Evolutionary conservation across 2,113 vertebrate genomes (phyloP), one percentile per base, ranked within the genome.

Genomic region (Laticauda laticaudata): DNA sequence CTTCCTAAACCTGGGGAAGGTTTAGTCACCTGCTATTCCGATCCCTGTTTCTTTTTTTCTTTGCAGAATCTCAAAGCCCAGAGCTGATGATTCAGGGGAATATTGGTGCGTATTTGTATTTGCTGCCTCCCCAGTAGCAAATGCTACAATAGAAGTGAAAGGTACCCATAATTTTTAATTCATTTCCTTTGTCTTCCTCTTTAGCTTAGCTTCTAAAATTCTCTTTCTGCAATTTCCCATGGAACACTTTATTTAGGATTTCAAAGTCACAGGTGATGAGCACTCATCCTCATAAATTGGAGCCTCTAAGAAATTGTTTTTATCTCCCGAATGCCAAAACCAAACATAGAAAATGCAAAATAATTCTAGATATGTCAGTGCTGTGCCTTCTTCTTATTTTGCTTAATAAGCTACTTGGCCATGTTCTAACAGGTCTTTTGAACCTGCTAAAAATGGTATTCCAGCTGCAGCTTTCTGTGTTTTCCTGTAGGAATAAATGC

Each of bases 61-160:
- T 96, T 97, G 91, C 97, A 99, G 99, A 98, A 98, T 99, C 96
- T 90, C 3, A 91, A 99, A 99, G 97, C 98, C 99, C 48, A 98
- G 98, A 95, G 98, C 99, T 23, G 99, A 99, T 1, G 98, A 98
- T 95, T 98, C 99, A 10, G 99, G 99, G 53, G 99, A 99, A 96
- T 99, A 99, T 96, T 98, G 99, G 98, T 99, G 99, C 64, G 99
- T 99, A 90, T 99, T 98, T 96, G 98, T 98, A 94, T 99, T 99
- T 95, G 94, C 97, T 90, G 98, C 95, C 94, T 98, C 98, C 81
- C 99, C 99, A 34, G 96, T 98, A 95, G 99, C 98, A 96, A 99
- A 99, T n/a, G 98, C 98, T 91, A 99, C 99, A 95, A 99, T 99
- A 95, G 98, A 99, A 97, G 98, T 99, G 86, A 99, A 99, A 99